Percentiles rank a stretch among this genome's conserved stretches.
phyloP scores from a whole-genome alignment of 2,888 invertebrate species.

The Lamellibrachia satsuma region DNA sequence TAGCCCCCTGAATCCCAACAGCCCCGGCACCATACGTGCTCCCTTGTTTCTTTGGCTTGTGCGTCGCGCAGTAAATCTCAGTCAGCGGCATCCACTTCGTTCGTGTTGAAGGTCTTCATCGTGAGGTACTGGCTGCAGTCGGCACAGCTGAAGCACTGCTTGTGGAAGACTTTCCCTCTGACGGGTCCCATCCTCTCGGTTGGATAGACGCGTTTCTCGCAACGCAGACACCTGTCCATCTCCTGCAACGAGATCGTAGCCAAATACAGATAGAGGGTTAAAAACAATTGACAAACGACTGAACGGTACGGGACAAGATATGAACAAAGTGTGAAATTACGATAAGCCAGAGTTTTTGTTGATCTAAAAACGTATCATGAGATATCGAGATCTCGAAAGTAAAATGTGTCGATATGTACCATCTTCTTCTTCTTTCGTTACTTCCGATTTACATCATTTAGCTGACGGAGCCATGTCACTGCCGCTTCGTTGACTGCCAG shows the following conservation, averaged over 20 bases:
- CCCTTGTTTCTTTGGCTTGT: conserved; percentile 52
- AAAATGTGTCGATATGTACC: too few species aligned
- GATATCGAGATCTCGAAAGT: too few species aligned
- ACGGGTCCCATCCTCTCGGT: conserved; percentile 88
- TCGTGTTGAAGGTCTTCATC: conserved; percentile 62
- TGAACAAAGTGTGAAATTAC: too few species aligned
- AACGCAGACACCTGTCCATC: conserved; percentile 75
- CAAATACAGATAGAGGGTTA: too few species aligned
- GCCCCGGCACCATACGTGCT: conserved; percentile 69
- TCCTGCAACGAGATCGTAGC: not conserved
- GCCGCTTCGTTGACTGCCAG: too few species aligned
- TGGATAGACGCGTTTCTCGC: conserved; percentile 93
- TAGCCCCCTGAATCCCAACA: conserved; percentile 68
- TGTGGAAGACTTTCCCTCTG: conserved; percentile 91
- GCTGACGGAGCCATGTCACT: too few species aligned
- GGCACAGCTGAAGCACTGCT: conserved; percentile 95
- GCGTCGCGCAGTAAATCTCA: conserved; percentile 62
- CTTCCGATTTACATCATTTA: too few species aligned
- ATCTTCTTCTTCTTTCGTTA: too few species aligned
- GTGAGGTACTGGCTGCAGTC: conserved; percentile 76
- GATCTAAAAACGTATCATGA: too few species aligned
- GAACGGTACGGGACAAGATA: too few species aligned
- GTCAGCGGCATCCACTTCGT: conserved; percentile 55
- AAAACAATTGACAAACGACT: too few species aligned
- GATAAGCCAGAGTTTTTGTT: too few species aligned